Evolutionary conservation across 2,888 invertebrate species (phyloP).

Genomic region (Syrista parreyssii): DNA sequence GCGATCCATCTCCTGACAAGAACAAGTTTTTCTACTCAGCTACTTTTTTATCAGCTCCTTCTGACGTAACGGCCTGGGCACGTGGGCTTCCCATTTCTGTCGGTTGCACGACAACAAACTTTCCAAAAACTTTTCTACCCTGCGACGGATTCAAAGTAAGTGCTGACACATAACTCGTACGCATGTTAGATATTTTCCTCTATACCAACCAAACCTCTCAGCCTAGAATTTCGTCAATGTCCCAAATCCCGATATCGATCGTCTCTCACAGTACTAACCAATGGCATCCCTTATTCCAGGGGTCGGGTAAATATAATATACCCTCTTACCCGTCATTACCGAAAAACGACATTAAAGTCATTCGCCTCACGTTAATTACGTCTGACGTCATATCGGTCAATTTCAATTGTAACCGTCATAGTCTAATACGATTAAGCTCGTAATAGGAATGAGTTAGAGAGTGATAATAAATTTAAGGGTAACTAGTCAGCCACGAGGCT

Average conservation of each 20-base stretch:
- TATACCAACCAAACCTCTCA: background rate
- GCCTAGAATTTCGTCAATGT: background rate
- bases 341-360: background rate
- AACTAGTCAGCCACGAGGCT: background rate
- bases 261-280: background rate
- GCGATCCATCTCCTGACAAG: constrained; percentile 44
- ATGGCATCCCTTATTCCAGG: background rate
- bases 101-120: background rate
- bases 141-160: background rate
- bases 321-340: background rate
- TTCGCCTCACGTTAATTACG: background rate
- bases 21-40: constrained; percentile 64
- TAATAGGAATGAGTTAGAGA: background rate
- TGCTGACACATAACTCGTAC: background rate
- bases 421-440: background rate
- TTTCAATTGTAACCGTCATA: background rate
- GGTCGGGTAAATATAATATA: background rate
- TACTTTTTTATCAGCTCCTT: constrained; percentile 24
- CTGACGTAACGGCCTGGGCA: background rate
- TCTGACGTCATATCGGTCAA: background rate
- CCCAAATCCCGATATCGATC: background rate
- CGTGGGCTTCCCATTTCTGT: background rate
- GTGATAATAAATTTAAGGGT: background rate
- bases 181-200: background rate
- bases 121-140: background rate